Evolutionary conservation across 2,888 invertebrate genomes (phyloP).

Genomic region (Callimorpha dominula): DNA sequence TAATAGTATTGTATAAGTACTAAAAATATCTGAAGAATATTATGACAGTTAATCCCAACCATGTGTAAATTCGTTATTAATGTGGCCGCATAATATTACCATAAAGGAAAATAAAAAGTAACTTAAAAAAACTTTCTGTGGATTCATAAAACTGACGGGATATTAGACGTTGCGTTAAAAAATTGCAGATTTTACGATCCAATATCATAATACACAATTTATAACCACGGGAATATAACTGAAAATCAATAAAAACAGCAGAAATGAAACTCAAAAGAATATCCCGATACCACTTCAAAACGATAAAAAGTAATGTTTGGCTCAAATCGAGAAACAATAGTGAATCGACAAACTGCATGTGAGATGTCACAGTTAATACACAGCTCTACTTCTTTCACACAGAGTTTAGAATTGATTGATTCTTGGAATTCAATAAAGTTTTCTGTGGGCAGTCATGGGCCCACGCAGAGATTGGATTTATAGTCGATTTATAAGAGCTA

Average conservation of each 20-base stretch:
- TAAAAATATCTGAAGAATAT: too few relatives aligned
- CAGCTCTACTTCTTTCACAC: slow-evolving; percentile 4
- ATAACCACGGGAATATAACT: slow-evolving; percentile 52
- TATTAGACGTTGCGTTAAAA: slow-evolving; percentile 29
- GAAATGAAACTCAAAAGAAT: slow-evolving; percentile 65
- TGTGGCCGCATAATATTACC: neutral
- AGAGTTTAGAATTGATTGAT: slow-evolving; percentile 23
- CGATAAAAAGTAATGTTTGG: slow-evolving; percentile 77
- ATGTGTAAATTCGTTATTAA: neutral
- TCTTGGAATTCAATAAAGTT: slow-evolving; percentile 42
- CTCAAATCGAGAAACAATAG: slow-evolving; percentile 76
- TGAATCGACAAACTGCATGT: slow-evolving; percentile 58
- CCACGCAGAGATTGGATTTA: slow-evolving; percentile 57
- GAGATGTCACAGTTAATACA: slow-evolving; percentile 3
- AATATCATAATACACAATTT: slow-evolving; percentile 47
- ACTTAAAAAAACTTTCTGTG: slow-evolving; percentile 35
- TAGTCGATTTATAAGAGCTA: slow-evolving; percentile 51
- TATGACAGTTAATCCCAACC: too few relatives aligned
- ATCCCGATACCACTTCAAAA: slow-evolving; percentile 65
- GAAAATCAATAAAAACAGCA: slow-evolving; percentile 60
- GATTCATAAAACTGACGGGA: slow-evolving; percentile 21
- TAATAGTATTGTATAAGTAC: too few relatives aligned
- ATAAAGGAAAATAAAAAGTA: neutral
- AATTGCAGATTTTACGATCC: slow-evolving; percentile 26
- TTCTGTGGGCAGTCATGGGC: slow-evolving; percentile 52